These are phyloP conservation scores for Archips xylosteana DNA, from an alignment of 2,888 invertebrate genomes.

Conservation along the genomic window DNA sequence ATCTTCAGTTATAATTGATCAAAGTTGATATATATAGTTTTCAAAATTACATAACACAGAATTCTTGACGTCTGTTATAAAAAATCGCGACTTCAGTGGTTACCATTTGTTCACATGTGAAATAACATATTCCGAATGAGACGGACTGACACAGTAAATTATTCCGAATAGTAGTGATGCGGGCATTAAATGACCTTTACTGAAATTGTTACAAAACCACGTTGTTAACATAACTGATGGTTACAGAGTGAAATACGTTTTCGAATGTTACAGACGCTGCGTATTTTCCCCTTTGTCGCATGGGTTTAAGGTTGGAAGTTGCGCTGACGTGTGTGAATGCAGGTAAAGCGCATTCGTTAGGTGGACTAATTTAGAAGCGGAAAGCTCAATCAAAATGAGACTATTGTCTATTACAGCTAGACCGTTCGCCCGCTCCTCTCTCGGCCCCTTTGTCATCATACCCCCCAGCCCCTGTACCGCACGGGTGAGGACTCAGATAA, in stretches of 20 bases:
- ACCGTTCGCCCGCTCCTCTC: too few relatives aligned
- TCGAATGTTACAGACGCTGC: not conserved
- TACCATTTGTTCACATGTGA: not conserved
- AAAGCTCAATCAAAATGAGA: not conserved
- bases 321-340: constrained; percentile 3
- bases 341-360: constrained; percentile 19
- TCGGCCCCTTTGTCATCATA: too few relatives aligned
- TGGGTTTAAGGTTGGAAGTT: constrained; percentile 4
- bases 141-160: constrained; percentile 19
- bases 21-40: too few relatives aligned
- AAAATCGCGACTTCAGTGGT: not conserved
- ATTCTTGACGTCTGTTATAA: too few relatives aligned
- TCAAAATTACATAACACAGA: too few relatives aligned
- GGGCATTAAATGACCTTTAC: constrained; percentile 29
- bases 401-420: not conserved
- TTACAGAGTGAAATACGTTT: constrained; percentile 25
- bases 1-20: too few relatives aligned
- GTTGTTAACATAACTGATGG: constrained; percentile 36
- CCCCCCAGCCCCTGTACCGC: too few relatives aligned
- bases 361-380: constrained; percentile 49
- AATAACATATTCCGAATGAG: not conserved
- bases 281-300: constrained; percentile 12
- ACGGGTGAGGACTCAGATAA: too few relatives aligned
- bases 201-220: constrained; percentile 36
- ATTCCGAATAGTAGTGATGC: constrained; percentile 7